Evolutionary conservation across 1,140 invertebrate species (phyloP), one percentile per base, ranked within the genome.

Genomic region (Bombus fervidus): DNA sequence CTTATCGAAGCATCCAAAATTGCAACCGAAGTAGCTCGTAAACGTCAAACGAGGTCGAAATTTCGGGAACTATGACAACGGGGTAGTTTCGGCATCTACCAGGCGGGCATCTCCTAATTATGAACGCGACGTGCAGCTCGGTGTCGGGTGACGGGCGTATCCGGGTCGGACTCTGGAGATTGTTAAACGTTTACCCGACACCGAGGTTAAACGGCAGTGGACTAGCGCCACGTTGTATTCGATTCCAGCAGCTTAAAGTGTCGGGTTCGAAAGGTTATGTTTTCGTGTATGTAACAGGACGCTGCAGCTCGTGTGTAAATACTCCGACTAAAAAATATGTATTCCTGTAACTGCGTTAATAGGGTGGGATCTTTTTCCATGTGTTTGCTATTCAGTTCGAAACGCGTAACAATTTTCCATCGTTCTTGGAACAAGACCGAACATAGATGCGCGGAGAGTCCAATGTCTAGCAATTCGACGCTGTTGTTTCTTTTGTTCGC

Each of bases 111-210:
- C 89, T 91, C 88, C 86, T 94, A 94, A 94, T 94, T 94, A 94
- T 90, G 77, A 86, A 84, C 83, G 80, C 89, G 84, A 91, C 84
- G 81, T 83, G 85, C 87, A 90, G 86, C 69, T 81, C 80, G 89
- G 89, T 83, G 89, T 92, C 88, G 87, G 88, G 86, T 94, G 93
- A 93, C 93, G 89, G 91, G 88, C 92, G 91, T 93, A 93, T 94
- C 93, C 93, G 91, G 94, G 89, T 81, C 83, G 5, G 68, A 88
- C 91, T 93, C 93, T 92, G 90, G 91, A 91, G 91, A 91, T 91
- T 93, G 91, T 92, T 93, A 93, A 91, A 88, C 89, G 86, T 91
- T 87, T 86, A 86, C 81, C 79, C 81, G 92, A 87, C 88, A 85
- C 86, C 88, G 64, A 81, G 53, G 79, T 28, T 78, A 83, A 87